Conservation (phyloP, 2,797 vertebrate species). For the Hoplostethus atlanticus region DNA sequence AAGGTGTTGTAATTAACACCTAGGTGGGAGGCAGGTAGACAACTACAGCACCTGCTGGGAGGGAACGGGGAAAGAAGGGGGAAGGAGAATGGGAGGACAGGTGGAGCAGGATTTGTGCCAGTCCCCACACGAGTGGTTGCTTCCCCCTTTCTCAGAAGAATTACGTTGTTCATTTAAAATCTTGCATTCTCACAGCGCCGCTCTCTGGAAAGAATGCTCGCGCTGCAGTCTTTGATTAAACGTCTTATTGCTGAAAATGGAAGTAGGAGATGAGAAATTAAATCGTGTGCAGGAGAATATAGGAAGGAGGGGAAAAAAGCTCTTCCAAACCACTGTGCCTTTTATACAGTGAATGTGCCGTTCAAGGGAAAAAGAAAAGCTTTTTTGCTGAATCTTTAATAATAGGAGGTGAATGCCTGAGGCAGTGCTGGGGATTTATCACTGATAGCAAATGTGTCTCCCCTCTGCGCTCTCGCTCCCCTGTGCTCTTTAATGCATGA, state of each 20-base stretch:
- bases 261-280: constrained; percentile 35
- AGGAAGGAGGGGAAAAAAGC: not conserved
- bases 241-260: constrained; percentile 39
- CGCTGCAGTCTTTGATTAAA: constrained; percentile 40
- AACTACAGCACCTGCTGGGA: constrained; percentile 68
- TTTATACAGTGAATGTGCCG: constrained; percentile 61
- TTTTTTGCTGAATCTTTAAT: constrained; percentile 79
- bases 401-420: constrained; percentile 76
- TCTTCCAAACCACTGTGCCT: constrained; percentile 34
- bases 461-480: constrained; percentile 63
- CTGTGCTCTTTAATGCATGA: constrained; percentile 77
- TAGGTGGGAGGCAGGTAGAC: constrained; percentile 77
- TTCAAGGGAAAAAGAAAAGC: constrained; percentile 61
- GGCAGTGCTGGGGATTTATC: constrained; percentile 80
- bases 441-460: constrained; percentile 78
- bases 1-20: constrained; percentile 84
- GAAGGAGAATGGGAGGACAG: constrained; percentile 41
- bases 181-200: constrained; percentile 20
- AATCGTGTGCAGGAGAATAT: constrained; percentile 17
- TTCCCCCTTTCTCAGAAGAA: constrained; percentile 4
- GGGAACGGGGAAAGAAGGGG: constrained; percentile 41
- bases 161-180: constrained; percentile 40
- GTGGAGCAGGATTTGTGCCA: constrained; percentile 15
- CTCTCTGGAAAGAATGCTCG: constrained; percentile 49
- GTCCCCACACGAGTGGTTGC: constrained; percentile 5